phyloP scores from a whole-genome alignment of 2,888 invertebrate genomes.

The Caenorhabditis wallacei region DNA sequence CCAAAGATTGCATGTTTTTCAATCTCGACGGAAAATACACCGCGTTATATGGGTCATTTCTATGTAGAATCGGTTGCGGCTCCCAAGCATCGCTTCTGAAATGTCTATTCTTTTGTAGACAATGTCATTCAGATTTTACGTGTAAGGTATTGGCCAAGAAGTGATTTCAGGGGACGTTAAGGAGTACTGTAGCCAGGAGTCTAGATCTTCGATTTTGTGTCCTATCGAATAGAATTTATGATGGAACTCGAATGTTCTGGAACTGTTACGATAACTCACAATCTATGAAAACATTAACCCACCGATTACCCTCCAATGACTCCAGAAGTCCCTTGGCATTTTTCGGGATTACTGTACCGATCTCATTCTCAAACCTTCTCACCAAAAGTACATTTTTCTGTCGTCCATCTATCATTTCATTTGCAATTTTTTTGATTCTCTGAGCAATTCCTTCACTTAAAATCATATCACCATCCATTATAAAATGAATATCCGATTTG shows the following conservation, averaged over 20 bases:
- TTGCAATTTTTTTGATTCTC: slow-evolving; percentile 37
- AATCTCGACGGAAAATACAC: slow-evolving; percentile 41
- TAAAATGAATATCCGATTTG: slow-evolving; percentile 62
- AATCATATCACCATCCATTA: slow-evolving; percentile 67
- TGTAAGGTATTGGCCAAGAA: slow-evolving; percentile 64
- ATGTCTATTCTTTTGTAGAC: background rate
- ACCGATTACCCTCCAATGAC: slow-evolving; percentile 25
- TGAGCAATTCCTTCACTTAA: slow-evolving; percentile 27
- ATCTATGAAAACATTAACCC: no score
- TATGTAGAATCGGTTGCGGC: slow-evolving; percentile 69
- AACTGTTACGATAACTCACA: no score
- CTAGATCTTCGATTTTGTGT: slow-evolving; percentile 66
- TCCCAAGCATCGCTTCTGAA: slow-evolving; percentile 64
- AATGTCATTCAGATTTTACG: no score
- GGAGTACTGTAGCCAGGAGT: slow-evolving; percentile 62
- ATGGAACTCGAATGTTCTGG: no score
- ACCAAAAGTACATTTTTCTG: slow-evolving; percentile 50
- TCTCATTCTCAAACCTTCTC: slow-evolving; percentile 46
- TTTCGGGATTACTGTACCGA: slow-evolving; percentile 10
- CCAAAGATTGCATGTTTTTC: background rate
- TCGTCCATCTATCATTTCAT: slow-evolving; percentile 54
- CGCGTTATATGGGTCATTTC: slow-evolving; percentile 61
- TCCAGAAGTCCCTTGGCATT: background rate
- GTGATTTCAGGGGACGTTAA: background rate
- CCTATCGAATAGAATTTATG: slow-evolving; percentile 64